These are phyloP conservation scores for Sinotaia quadrata DNA, from an alignment of 2,888 invertebrate genomes.

Conservation along the genomic window DNA sequence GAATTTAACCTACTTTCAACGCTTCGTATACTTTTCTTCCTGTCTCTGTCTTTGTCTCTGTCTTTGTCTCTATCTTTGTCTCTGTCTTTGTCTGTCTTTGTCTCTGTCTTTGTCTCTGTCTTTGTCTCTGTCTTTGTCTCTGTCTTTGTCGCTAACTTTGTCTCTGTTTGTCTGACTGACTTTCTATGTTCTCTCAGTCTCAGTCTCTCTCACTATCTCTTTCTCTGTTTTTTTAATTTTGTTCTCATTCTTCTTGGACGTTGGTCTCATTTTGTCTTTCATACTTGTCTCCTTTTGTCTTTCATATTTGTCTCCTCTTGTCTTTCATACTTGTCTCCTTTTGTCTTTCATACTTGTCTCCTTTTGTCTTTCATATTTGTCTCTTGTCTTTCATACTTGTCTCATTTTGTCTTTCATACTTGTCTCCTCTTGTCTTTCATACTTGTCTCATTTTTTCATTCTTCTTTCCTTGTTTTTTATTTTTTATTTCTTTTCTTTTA, in stretches of 20 bases:
- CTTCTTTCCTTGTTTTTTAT: constrained; percentile 16
- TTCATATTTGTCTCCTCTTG: background rate
- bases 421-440: background rate
- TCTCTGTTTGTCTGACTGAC: background rate
- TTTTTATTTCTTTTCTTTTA: constrained; percentile 14
- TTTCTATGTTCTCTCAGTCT: background rate
- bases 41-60: too few species aligned
- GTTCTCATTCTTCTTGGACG: too few species aligned
- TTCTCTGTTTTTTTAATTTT: background rate
- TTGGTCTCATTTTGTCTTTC: too few species aligned
- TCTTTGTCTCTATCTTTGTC: too few species aligned
- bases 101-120: too few species aligned
- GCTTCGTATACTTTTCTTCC: too few species aligned
- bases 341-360: background rate
- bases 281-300: background rate
- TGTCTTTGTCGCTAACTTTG: too few species aligned
- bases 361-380: background rate
- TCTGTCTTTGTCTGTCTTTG: too few species aligned
- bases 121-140: too few species aligned
- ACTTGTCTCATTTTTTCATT: constrained; percentile 1
- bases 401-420: background rate
- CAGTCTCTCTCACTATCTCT: constrained; percentile 4
- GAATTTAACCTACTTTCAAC: too few species aligned
- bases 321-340: too few species aligned
- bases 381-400: background rate